A percentile compares a stretch with the other conserved stretches of the same genome.
phyloP scores from a whole-genome alignment of 2,888 invertebrate species.

The Polymixis flavicincta region DNA sequence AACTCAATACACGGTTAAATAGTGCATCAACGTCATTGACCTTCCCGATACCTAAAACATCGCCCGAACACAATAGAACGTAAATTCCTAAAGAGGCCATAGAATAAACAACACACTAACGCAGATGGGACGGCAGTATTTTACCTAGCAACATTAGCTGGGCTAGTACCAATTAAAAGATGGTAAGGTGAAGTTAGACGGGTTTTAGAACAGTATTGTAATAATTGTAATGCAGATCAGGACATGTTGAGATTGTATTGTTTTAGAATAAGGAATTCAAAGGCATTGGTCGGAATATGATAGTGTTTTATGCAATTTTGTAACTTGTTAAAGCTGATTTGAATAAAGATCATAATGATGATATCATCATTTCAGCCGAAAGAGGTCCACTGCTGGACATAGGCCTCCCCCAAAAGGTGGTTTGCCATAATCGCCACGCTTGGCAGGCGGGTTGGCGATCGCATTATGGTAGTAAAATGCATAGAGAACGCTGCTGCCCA shows the following conservation, averaged over 20 bases:
- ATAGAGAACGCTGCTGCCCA: too few relatives aligned
- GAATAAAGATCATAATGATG: too few relatives aligned
- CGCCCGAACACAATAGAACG: constrained; percentile 76
- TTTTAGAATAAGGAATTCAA: constrained; percentile 9
- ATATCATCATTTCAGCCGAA: too few relatives aligned
- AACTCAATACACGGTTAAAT: constrained; percentile 50
- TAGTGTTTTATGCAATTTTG: neutral
- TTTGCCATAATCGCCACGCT: too few relatives aligned
- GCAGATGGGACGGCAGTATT: constrained; percentile 70
- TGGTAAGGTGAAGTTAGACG: constrained; percentile 31
- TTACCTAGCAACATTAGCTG: constrained; percentile 70
- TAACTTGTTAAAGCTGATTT: neutral
- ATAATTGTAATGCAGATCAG: constrained; percentile 27
- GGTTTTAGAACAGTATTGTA: constrained; percentile 18
- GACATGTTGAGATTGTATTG: constrained; percentile 33
- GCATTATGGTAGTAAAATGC: too few relatives aligned
- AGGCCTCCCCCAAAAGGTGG: too few relatives aligned
- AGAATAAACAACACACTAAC: constrained; percentile 72
- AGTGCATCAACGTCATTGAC: constrained; percentile 69
- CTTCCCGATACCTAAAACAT: constrained; percentile 70
- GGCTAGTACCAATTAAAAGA: constrained; percentile 53
- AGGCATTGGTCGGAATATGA: neutral
- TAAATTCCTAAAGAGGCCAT: constrained; percentile 77
- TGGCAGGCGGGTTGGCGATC: too few relatives aligned
- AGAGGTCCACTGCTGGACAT: too few relatives aligned